A percentile compares a stretch with the other conserved stretches of the same genome.
phyloP scores from a whole-genome alignment of 1,140 invertebrate species.

The Pseudomyrmex concolor region DNA sequence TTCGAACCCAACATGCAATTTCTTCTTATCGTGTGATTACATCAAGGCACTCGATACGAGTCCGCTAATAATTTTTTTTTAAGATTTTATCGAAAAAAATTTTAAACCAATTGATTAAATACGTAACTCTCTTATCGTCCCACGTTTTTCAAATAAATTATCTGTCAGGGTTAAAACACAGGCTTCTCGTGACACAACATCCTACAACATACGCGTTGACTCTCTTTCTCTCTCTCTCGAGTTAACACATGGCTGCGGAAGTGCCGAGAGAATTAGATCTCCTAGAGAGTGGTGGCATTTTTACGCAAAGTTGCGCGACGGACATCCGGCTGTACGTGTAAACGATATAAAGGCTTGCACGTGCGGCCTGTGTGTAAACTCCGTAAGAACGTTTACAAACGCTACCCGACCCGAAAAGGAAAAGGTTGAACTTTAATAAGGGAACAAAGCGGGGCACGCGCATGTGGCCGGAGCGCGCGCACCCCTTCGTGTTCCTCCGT shows the following conservation, averaged over 20 bases:
- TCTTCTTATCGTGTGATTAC: too few relatives aligned
- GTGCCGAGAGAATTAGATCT: background rate
- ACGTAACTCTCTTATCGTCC: too few relatives aligned
- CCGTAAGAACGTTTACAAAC: constrained; percentile 21
- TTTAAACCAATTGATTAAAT: too few relatives aligned
- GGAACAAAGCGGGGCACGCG: constrained; percentile 43
- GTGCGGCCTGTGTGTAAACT: constrained; percentile 68
- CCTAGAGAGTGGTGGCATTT: background rate
- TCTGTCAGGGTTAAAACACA: background rate
- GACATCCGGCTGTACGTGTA: constrained; percentile 50
- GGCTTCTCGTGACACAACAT: too few relatives aligned
- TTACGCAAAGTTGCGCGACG: constrained; percentile 3
- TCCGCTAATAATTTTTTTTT: too few relatives aligned
- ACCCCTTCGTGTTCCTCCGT: constrained; percentile 23
- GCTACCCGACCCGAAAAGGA: constrained; percentile 27
- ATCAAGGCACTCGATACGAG: too few relatives aligned
- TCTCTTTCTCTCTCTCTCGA: background rate
- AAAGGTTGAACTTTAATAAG: constrained; percentile 59
- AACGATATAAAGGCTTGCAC: constrained; percentile 60
- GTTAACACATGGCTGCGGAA: constrained; percentile 12
- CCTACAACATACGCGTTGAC: too few relatives aligned
- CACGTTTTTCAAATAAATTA: too few relatives aligned
- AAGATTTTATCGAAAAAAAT: too few relatives aligned
- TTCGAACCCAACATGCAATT: too few relatives aligned
- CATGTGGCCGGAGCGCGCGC: constrained; percentile 60